Conservation (phyloP, 2,113 vertebrate species). For the Mola mola region DNA sequence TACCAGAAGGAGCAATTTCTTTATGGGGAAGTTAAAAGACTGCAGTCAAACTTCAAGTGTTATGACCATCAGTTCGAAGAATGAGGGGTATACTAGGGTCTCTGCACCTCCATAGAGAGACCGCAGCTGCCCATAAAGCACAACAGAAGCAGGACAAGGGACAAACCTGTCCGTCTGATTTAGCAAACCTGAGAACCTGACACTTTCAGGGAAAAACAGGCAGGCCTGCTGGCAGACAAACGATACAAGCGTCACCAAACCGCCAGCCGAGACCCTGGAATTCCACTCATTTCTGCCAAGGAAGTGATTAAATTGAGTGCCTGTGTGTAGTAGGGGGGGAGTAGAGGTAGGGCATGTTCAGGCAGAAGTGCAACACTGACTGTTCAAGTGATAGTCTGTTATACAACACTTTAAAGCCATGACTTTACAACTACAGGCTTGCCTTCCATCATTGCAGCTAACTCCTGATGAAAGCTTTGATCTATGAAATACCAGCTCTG, state of each 20-base stretch:
- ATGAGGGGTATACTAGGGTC: conserved; percentile 32
- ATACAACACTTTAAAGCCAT: conserved; percentile 28
- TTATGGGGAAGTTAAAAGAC: neutral
- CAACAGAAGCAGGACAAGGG: conserved; percentile 36
- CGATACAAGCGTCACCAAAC: conserved; percentile 52
- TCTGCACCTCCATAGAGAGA: conserved; percentile 8
- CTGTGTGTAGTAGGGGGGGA: neutral
- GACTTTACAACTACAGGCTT: conserved; percentile 10
- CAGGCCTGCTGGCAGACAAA: conserved; percentile 64
- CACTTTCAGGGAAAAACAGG: conserved; percentile 57
- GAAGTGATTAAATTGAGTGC: conserved; percentile 57
- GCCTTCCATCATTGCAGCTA: conserved; percentile 6
- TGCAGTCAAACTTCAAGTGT: neutral
- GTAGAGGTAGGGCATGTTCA: conserved; percentile 52
- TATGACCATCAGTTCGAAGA: no score
- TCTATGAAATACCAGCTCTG: conserved; percentile 10
- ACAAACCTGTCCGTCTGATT: conserved; percentile 51
- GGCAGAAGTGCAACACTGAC: conserved; percentile 50
- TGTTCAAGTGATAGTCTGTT: conserved; percentile 25
- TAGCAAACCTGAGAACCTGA: conserved; percentile 60
- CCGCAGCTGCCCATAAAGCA: conserved; percentile 4
- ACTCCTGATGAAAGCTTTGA: conserved; percentile 13
- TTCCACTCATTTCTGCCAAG: conserved; percentile 64
- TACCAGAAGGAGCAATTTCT: no score
- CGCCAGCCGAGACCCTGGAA: conserved; percentile 60